Evolutionary conservation across 1,140 invertebrate species (phyloP).

Genomic region (Drosophila rufa): DNA sequence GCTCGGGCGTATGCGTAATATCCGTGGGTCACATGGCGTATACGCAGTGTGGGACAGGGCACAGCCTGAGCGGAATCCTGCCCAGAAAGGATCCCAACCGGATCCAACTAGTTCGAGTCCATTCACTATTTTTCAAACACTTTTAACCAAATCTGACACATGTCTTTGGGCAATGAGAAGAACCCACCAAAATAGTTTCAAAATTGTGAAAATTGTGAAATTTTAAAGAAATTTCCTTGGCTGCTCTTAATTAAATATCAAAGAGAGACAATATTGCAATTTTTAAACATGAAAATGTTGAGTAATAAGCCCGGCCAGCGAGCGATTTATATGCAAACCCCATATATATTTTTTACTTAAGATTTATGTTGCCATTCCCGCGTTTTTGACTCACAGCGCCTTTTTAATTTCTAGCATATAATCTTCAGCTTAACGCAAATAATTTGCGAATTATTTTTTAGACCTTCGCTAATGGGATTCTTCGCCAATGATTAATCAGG

Average conservation of each 20-base stretch:
- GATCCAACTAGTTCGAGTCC: neutral
- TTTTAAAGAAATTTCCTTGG: neutral
- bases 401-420: slow-evolving; percentile 36
- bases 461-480: slow-evolving; percentile 47
- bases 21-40: slow-evolving; percentile 35
- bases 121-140: neutral
- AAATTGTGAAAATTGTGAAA: slow-evolving; percentile 2
- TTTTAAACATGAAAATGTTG: slow-evolving; percentile 21
- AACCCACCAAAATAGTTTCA: slow-evolving; percentile 5
- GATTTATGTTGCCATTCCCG: slow-evolving; percentile 43
- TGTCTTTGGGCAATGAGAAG: neutral
- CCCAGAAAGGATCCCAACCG: too few species aligned
- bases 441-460: slow-evolving; percentile 40
- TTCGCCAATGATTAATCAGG: slow-evolving; percentile 20
- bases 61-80: neutral
- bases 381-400: slow-evolving; percentile 42
- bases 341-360: slow-evolving; percentile 19
- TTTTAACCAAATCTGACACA: slow-evolving; percentile 18
- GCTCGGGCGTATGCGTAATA: slow-evolving; percentile 41
- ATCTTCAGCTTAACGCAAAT: slow-evolving; percentile 36
- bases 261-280: slow-evolving; percentile 27
- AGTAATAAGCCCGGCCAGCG: slow-evolving; percentile 21
- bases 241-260: slow-evolving; percentile 35
- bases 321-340: slow-evolving; percentile 10
- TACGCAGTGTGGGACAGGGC: slow-evolving; percentile 19